These are phyloP conservation scores for Eupithecia centaureata DNA, from an alignment of 2,888 invertebrate genomes.

Conservation along the genomic window DNA sequence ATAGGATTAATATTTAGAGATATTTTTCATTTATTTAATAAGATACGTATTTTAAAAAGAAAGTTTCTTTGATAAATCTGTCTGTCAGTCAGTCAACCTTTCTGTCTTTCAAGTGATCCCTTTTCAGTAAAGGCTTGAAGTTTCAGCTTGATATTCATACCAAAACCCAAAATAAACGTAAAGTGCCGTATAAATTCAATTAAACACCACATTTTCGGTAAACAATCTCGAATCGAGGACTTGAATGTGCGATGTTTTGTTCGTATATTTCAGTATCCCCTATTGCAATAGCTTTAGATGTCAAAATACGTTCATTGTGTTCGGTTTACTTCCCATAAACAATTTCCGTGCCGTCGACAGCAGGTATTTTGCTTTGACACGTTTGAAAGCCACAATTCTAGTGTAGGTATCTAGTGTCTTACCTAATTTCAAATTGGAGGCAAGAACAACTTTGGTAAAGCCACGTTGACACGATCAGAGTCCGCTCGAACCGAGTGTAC, in stretches of 20 bases:
- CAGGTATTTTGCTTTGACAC: conserved; percentile 20
- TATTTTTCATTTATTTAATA: neutral
- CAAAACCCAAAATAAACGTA: neutral
- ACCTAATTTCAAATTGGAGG: neutral
- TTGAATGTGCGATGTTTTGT: neutral
- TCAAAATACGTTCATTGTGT: conserved; percentile 12
- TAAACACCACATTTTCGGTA: neutral
- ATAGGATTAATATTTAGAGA: neutral
- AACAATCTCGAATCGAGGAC: neutral
- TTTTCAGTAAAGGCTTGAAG: neutral
- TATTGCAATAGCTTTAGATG: neutral
- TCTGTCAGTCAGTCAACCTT: neutral
- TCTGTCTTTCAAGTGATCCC: neutral
- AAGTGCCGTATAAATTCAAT: neutral
- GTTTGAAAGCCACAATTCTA: neutral
- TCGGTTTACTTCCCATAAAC: conserved; percentile 15
- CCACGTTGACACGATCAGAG: no score
- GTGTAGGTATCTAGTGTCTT: neutral
- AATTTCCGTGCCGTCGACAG: conserved; percentile 31
- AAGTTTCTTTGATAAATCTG: neutral
- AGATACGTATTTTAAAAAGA: neutral
- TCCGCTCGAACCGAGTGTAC: no score
- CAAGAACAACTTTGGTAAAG: neutral
- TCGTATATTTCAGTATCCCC: neutral
- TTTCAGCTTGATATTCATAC: neutral